Conservation (phyloP, 2,888 invertebrate species). For the Choreutis nemorana region DNA sequence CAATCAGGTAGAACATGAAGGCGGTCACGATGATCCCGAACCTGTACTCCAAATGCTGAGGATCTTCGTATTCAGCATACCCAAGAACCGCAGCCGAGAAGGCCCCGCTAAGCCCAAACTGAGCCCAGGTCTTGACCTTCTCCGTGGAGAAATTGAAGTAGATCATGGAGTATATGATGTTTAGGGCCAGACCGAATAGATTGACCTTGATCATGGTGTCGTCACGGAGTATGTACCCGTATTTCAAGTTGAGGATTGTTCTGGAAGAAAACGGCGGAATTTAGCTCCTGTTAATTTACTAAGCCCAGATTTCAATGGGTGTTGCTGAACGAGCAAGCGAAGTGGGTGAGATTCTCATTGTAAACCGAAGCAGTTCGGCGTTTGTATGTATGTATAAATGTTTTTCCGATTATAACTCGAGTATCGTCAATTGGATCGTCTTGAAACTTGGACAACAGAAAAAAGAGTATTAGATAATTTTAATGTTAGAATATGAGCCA, state of each 20-base stretch:
- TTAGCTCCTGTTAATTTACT: too few relatives aligned
- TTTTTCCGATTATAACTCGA: too few relatives aligned
- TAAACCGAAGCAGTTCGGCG: too few relatives aligned
- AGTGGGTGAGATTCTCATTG: too few relatives aligned
- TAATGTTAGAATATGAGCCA: too few relatives aligned
- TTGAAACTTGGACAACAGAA: too few relatives aligned
- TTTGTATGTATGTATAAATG: too few relatives aligned
- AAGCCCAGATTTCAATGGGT: too few relatives aligned
- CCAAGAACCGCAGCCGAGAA: constrained; percentile 67
- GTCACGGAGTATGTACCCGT: constrained; percentile 77
- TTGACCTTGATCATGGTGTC: constrained; percentile 81
- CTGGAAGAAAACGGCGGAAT: constrained; percentile 66
- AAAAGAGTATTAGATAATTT: too few relatives aligned
- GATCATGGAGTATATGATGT: constrained; percentile 70
- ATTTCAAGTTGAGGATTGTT: constrained; percentile 77
- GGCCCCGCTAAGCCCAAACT: constrained; percentile 62
- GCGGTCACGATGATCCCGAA: constrained; percentile 76
- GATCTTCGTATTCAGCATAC: constrained; percentile 73
- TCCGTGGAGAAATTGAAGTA: constrained; percentile 72
- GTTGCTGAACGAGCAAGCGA: too few relatives aligned
- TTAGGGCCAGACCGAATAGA: constrained; percentile 74
- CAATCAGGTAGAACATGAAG: constrained; percentile 72
- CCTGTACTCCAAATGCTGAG: constrained; percentile 70
- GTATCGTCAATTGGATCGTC: too few relatives aligned
- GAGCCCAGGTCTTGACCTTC: constrained; percentile 60